Evolutionary conservation across 2,888 invertebrate genomes (phyloP).

Genomic region (Celastrina argiolus): DNA sequence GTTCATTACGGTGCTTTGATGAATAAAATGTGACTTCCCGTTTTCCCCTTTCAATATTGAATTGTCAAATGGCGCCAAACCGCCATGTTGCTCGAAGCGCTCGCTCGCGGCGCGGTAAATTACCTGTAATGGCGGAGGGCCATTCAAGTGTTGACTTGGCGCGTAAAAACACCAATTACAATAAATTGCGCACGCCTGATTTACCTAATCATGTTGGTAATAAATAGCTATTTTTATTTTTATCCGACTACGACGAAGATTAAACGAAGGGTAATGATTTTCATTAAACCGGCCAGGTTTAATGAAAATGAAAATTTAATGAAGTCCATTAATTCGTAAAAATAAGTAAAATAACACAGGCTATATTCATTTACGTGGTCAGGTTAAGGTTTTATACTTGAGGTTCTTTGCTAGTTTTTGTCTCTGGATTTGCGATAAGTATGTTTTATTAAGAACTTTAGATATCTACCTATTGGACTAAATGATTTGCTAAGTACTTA

Average conservation of each 20-base stretch:
- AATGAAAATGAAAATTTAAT: too few species aligned
- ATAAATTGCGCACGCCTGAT: not conserved
- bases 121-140: constrained; percentile 6
- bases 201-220: not conserved
- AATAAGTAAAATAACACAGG: too few species aligned
- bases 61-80: constrained; percentile 14
- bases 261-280: too few species aligned
- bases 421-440: too few species aligned
- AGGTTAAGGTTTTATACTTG: too few species aligned
- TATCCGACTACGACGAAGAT: too few species aligned
- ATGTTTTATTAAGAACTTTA: too few species aligned
- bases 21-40: not conserved
- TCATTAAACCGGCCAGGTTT: too few species aligned
- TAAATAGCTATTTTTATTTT: not conserved
- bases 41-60: constrained; percentile 11
- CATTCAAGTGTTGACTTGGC: constrained; percentile 10
- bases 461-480: not conserved
- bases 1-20: not conserved
- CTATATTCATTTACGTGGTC: too few species aligned
- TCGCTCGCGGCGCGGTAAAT: not conserved
- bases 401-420: too few species aligned
- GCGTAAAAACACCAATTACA: constrained; percentile 4
- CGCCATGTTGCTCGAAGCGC: not conserved
- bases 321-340: too few species aligned
- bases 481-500: not conserved